phyloP scores from a whole-genome alignment of 2,797 vertebrate species.

The Pantherophis vulpinus region DNA sequence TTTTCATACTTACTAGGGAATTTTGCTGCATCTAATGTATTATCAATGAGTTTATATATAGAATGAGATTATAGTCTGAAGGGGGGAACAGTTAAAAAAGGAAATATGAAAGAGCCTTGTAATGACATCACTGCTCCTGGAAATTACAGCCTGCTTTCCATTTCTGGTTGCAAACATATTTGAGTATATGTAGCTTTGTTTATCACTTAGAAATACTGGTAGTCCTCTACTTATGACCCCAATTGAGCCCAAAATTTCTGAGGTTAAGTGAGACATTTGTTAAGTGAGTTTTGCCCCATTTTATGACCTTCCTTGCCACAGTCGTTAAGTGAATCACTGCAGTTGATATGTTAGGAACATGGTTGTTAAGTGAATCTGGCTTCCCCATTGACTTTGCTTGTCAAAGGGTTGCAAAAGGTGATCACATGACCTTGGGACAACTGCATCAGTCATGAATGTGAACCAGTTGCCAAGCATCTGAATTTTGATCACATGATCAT shows the following conservation, averaged over 20 bases:
- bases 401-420: neutral
- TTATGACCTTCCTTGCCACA: neutral
- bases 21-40: conserved; percentile 27
- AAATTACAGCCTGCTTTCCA: neutral
- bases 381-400: no score
- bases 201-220: neutral
- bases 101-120: neutral
- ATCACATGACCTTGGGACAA: neutral
- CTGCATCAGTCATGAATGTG: neutral
- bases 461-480: neutral
- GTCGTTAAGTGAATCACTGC: neutral
- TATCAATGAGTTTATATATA: conserved; percentile 22
- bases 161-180: neutral
- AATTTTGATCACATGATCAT: neutral
- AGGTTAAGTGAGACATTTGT: neutral
- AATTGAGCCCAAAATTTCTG: neutral
- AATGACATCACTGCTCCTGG: neutral
- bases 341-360: no score
- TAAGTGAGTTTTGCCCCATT: neutral
- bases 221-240: neutral
- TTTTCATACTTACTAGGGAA: conserved; percentile 45
- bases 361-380: no score
- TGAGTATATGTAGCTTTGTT: neutral
- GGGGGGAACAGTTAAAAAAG: conserved; percentile 32
- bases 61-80: conserved; percentile 31